These are phyloP conservation scores for Drosophila pseudotalamancana DNA, from an alignment of 2,888 invertebrate genomes.

Conservation along the genomic window DNA sequence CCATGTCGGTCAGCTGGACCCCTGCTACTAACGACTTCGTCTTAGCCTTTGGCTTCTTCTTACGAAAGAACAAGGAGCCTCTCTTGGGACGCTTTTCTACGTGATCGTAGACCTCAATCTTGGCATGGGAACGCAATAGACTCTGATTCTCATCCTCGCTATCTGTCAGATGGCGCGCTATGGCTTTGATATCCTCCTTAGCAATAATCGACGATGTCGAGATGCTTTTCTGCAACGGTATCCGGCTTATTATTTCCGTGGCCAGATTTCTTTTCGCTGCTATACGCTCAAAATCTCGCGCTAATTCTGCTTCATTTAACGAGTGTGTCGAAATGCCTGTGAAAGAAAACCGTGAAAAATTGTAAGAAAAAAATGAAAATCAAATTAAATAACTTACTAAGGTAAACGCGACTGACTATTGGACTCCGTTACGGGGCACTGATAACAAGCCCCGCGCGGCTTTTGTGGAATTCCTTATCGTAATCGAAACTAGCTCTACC, in stretches of 20 bases:
- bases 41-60: constrained; percentile 89
- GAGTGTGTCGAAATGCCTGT: constrained; percentile 89
- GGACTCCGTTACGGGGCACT: constrained; percentile 23
- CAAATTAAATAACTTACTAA: constrained; percentile 16
- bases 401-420: constrained; percentile 22
- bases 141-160: constrained; percentile 85
- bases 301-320: constrained; percentile 94
- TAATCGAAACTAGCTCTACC: constrained; percentile 59
- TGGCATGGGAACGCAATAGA: constrained; percentile 84
- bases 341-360: neutral
- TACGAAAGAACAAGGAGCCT: constrained; percentile 95
- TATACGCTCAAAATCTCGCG: constrained; percentile 85
- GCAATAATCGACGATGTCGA: constrained; percentile 95
- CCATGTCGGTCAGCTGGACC: constrained; percentile 86
- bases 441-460: constrained; percentile 33
- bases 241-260: constrained; percentile 86
- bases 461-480: constrained; percentile 70
- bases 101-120: constrained; percentile 86
- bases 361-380: constrained; percentile 19
- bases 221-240: constrained; percentile 94
- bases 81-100: constrained; percentile 94
- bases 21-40: constrained; percentile 74
- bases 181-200: constrained; percentile 85
- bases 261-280: constrained; percentile 84
- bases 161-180: constrained; percentile 84